A percentile compares a stretch with the other conserved stretches of the same genome.
These are phyloP conservation scores for Tenthredo mesomela DNA, from an alignment of 2,888 invertebrate species.

Conservation along the genomic window DNA sequence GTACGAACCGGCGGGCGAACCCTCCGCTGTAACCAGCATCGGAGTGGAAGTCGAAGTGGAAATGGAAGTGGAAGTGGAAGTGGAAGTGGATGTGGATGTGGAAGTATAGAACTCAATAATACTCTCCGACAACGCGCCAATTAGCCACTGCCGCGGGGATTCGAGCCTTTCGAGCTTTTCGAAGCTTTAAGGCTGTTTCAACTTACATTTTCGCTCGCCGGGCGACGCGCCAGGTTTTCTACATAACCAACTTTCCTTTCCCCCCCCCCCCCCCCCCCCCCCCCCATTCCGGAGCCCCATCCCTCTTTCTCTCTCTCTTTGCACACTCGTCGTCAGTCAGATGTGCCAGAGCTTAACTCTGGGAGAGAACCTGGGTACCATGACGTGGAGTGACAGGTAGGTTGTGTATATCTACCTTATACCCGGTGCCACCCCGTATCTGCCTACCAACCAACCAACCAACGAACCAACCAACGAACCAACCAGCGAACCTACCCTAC, in stretches of 20 bases:
- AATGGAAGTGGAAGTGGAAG: slow-evolving; percentile 34
- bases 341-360: slow-evolving; percentile 39
- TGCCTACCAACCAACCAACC: neutral
- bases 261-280: no score
- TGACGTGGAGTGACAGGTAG: slow-evolving; percentile 42
- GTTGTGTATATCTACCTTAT: slow-evolving; percentile 6
- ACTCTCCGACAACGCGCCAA: slow-evolving; percentile 50
- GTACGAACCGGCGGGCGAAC: neutral
- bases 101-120: slow-evolving; percentile 49
- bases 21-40: slow-evolving; percentile 42
- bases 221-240: slow-evolving; percentile 40
- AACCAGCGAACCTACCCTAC: neutral
- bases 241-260: slow-evolving; percentile 15
- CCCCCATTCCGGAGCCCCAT: no score
- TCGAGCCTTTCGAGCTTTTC: slow-evolving; percentile 22
- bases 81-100: slow-evolving; percentile 17
- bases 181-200: slow-evolving; percentile 37
- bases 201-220: slow-evolving; percentile 34
- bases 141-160: slow-evolving; percentile 50
- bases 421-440: slow-evolving; percentile 23
- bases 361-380: slow-evolving; percentile 21
- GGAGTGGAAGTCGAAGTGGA: slow-evolving; percentile 32
- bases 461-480: neutral
- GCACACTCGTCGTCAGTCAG: slow-evolving; percentile 35
- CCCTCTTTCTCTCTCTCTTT: neutral